phyloP scores from a whole-genome alignment of 1,140 invertebrate genomes.

The Rhyzopertha dominica region DNA sequence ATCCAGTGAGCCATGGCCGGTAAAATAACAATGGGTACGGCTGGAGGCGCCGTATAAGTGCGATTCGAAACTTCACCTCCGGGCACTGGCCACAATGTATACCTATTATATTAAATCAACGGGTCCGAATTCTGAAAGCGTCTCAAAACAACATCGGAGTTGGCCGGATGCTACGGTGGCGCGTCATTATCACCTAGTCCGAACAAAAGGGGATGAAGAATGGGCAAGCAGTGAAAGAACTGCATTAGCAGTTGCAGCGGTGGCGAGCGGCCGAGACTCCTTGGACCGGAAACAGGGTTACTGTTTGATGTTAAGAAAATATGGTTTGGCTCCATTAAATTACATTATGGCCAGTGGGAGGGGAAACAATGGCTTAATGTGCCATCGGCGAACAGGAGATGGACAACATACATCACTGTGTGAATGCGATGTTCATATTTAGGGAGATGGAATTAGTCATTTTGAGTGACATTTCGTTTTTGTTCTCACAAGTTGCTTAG shows the following conservation, averaged over 20 bases:
- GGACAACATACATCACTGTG: too few relatives aligned
- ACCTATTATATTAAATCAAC: slow-evolving; percentile 31
- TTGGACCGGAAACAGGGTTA: slow-evolving; percentile 19
- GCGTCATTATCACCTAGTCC: slow-evolving; percentile 33
- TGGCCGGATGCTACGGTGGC: slow-evolving; percentile 25
- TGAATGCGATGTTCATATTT: too few relatives aligned
- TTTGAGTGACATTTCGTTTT: too few relatives aligned
- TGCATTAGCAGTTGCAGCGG: slow-evolving; percentile 20
- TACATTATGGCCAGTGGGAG: slow-evolving; percentile 9
- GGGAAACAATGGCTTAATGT: not conserved
- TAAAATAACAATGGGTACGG: slow-evolving; percentile 15
- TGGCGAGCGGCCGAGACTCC: not conserved
- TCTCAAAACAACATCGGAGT: slow-evolving; percentile 23
- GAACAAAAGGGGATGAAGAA: slow-evolving; percentile 34
- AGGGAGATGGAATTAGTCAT: too few relatives aligned
- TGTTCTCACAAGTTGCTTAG: too few relatives aligned
- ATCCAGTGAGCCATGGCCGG: slow-evolving; percentile 18
- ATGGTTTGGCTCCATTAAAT: slow-evolving; percentile 28
- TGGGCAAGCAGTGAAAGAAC: slow-evolving; percentile 24
- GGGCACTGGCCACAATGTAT: slow-evolving; percentile 16
- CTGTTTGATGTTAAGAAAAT: slow-evolving; percentile 25
- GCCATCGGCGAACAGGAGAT: too few relatives aligned
- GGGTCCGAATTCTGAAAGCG: slow-evolving; percentile 17
- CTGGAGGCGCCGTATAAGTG: slow-evolving; percentile 22
- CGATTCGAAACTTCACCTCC: slow-evolving; percentile 15